These are phyloP conservation scores for Oreochromis grahami DNA, from an alignment of 2,797 vertebrate species.

Conservation along the genomic window DNA sequence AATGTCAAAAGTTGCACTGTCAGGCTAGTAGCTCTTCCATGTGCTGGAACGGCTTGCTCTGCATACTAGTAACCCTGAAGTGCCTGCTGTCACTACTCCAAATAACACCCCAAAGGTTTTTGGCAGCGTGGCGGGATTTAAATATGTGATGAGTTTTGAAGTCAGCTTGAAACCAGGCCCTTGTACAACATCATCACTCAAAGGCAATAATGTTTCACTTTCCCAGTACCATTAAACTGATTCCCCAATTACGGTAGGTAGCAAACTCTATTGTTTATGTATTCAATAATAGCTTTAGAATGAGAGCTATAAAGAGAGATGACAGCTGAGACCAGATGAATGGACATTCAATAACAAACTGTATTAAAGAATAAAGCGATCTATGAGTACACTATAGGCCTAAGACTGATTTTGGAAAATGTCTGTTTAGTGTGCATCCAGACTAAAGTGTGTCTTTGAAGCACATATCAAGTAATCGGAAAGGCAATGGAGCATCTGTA, in stretches of 20 bases:
- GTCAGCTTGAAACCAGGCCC: background rate
- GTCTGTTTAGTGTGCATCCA: constrained; percentile 43
- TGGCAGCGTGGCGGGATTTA: constrained; percentile 27
- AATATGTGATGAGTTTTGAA: constrained; percentile 27
- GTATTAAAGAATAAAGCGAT: background rate
- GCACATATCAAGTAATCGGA: constrained; percentile 55
- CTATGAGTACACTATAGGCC: background rate
- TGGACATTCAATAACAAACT: background rate
- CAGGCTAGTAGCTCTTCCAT: constrained; percentile 20
- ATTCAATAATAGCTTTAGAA: background rate
- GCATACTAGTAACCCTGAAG: constrained; percentile 19
- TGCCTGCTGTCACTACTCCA: constrained; percentile 26
- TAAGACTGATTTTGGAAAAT: constrained; percentile 23
- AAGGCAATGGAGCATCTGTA: constrained; percentile 59
- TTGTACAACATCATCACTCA: background rate
- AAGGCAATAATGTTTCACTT: background rate
- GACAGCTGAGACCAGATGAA: background rate
- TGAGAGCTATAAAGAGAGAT: background rate
- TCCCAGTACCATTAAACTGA: background rate
- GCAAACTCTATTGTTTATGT: background rate
- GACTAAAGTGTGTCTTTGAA: constrained; percentile 28
- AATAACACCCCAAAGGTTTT: constrained; percentile 14
- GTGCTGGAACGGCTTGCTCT: constrained; percentile 13
- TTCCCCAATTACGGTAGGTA: background rate
- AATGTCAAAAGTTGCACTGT: constrained; percentile 52